Base-by-base conservation (phyloP, 2,888 invertebrate genomes). In the Sipha maydis region DNA sequence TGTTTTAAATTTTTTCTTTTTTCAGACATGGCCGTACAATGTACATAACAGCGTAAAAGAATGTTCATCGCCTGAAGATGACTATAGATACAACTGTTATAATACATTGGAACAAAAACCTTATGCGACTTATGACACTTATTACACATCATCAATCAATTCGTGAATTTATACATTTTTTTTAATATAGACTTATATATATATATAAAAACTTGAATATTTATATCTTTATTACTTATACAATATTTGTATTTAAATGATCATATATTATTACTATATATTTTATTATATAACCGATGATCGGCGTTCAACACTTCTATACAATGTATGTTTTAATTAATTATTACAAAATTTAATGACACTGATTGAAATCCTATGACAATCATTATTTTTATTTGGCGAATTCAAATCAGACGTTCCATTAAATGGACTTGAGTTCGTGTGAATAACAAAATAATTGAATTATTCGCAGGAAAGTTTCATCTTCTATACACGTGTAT, bases 11-110 rank as follows among this genome's bases (percentile, higher is more conserved):
- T 21, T 11, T 25, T 21, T 61, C 8, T 61, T 61, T 61, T 69
- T 78, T 21, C 56, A 88, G 86, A 80, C 80, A 31, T 88, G 86
- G 86, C 86, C 86, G 28, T 88, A 88, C 5, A 88, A 31, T 21
- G 75, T 8, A 25, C 80, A 88, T 41, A 80, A 31, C 31, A 41
- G 41, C 56, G 61, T 11, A 9, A 88, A 88, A 80, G 75, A 75
- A 61, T 88, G 79, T 80, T 88, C 86, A 61, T 88, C 86, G 31
- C 61, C 86, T 7, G 86, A 88, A 61, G 86, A 80, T 17, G 75
- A 80, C 17, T 77, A 69, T 41, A 71, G 73, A 56, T 88, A 88
- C 31, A 61, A 82, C 56, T 82, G 75, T 73, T 75, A 48, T 17
- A 77, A 77, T 38, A 28, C 73, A 5, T 3, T 82, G 61, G 80